Conservation (phyloP, 2,888 invertebrate species). For the Drosophila affinis region DNA sequence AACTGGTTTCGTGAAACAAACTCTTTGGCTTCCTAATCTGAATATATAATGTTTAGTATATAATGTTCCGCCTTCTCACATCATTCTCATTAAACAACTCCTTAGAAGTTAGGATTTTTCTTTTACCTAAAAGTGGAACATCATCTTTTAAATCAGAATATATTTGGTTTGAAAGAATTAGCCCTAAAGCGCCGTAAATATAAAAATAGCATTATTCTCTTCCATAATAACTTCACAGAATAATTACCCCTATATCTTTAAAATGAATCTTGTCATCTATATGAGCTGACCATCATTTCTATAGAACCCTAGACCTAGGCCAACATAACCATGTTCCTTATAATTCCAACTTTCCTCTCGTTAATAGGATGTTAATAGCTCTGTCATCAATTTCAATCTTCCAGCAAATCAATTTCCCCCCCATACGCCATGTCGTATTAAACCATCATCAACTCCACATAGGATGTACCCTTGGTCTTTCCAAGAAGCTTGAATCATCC, state of each 20-base stretch:
- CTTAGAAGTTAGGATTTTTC: no score
- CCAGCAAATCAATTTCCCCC: not conserved
- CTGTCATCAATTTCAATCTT: not conserved
- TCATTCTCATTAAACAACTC: no score
- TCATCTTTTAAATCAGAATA: not conserved
- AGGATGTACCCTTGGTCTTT: not conserved
- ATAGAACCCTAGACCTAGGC: not conserved
- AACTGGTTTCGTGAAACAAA: no score
- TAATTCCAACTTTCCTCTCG: not conserved
- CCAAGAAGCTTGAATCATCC: not conserved
- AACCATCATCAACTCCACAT: slow-evolving; percentile 4
- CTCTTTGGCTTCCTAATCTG: no score
- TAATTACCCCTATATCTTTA: not conserved
- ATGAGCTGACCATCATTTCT: no score
- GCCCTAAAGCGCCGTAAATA: not conserved
- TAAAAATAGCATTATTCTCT: no score
- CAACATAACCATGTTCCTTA: not conserved
- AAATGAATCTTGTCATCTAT: no score
- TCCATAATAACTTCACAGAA: no score
- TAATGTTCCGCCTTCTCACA: no score
- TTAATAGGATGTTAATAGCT: not conserved
- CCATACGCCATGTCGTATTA: not conserved
- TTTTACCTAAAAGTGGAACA: no score
- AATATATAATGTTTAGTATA: no score
- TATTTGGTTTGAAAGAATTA: no score